Conservation (phyloP, 2,113 vertebrate genomes). For the Dipodomys stephensi region DNA sequence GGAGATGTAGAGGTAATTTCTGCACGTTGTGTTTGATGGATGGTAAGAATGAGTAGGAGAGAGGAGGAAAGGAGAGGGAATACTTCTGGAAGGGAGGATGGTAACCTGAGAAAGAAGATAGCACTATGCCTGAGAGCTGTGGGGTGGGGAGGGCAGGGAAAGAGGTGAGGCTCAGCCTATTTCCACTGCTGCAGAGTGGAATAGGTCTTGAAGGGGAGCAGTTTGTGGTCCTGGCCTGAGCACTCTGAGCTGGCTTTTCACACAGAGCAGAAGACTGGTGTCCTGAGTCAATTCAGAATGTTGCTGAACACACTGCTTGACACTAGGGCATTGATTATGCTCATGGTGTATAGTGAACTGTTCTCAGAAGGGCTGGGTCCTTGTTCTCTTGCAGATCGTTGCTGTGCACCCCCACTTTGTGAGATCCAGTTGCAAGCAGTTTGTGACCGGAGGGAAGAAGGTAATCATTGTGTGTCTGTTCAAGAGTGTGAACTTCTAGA, state of each 20-base stretch:
- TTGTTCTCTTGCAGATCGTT: constrained; percentile 86
- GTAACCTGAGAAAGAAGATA: not conserved
- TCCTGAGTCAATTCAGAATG: not conserved
- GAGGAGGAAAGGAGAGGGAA: not conserved
- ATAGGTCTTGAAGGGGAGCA: too few relatives aligned
- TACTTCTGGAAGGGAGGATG: not conserved
- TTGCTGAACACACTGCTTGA: not conserved
- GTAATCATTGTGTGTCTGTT: constrained; percentile 82
- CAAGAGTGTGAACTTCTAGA: not conserved
- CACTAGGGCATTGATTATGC: not conserved
- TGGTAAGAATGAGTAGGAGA: not conserved
- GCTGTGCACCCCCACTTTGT: constrained; percentile 96
- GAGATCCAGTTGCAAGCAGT: constrained; percentile 97
- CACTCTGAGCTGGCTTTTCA: not conserved
- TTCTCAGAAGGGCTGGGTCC: not conserved
- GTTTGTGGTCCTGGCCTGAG: too few relatives aligned
- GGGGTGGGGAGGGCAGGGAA: too few relatives aligned
- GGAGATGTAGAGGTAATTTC: not conserved
- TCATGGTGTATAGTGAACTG: not conserved
- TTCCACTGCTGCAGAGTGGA: not conserved
- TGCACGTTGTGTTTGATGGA: not conserved
- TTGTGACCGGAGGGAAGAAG: constrained; percentile 98
- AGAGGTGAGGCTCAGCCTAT: not conserved
- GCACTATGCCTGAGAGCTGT: not conserved
- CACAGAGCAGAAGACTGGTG: not conserved